Evolutionary conservation across 1,140 invertebrate genomes (phyloP).

Genomic region (Drosophila sturtevanti): DNA sequence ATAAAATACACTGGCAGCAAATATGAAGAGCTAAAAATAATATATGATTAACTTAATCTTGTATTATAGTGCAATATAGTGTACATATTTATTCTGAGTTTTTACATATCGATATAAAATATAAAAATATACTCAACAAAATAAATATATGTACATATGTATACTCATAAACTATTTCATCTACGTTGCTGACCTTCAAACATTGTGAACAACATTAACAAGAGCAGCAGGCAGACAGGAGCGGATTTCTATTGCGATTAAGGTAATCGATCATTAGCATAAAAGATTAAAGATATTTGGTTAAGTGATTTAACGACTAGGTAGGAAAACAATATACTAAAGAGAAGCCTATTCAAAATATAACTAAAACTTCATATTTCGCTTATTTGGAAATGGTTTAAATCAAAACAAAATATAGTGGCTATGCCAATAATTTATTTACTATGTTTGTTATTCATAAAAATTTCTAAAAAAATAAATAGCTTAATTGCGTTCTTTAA

Average conservation of each 20-base stretch:
- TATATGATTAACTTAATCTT: not conserved
- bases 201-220: constrained; percentile 6
- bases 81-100: not conserved
- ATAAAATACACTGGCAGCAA: constrained; percentile 21
- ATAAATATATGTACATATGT: constrained; percentile 18
- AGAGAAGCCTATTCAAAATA: too few species aligned
- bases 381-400: too few species aligned
- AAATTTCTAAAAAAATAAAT: too few species aligned
- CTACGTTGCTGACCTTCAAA: constrained; percentile 52
- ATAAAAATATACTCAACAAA: constrained; percentile 48
- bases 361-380: too few species aligned
- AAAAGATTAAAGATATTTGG: too few species aligned
- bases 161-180: constrained; percentile 45
- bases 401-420: too few species aligned
- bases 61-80: not conserved
- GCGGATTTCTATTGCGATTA: not conserved
- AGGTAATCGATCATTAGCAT: too few species aligned
- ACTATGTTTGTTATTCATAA: too few species aligned
- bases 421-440: too few species aligned
- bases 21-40: constrained; percentile 27
- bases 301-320: too few species aligned
- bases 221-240: constrained; percentile 17
- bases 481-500: too few species aligned
- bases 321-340: too few species aligned
- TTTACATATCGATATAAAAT: constrained; percentile 67